Evolutionary conservation across 2,797 vertebrate species (phyloP).

Genomic region (Paratrypauchen microcephalus): DNA sequence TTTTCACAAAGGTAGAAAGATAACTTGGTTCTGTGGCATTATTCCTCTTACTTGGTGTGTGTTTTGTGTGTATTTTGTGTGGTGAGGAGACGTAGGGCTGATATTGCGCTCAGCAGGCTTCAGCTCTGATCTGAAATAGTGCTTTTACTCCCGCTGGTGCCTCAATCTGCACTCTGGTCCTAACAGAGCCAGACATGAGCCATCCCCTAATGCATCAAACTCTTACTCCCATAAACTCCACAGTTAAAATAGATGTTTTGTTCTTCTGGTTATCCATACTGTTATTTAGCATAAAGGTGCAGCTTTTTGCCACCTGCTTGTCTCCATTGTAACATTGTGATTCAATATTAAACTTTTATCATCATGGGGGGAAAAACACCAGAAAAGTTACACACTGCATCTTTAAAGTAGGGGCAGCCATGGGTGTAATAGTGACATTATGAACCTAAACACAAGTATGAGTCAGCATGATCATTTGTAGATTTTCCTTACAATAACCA

Average conservation of each 20-base stretch:
- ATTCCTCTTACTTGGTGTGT: slow-evolving; percentile 13
- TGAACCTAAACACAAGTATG: too few species aligned
- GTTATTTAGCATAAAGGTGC: background rate
- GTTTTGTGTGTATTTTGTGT: slow-evolving; percentile 12
- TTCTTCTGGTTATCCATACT: background rate
- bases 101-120: slow-evolving; percentile 47
- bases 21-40: slow-evolving; percentile 15
- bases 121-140: slow-evolving; percentile 43
- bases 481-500: too few species aligned
- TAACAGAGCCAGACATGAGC: background rate
- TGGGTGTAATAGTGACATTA: too few species aligned
- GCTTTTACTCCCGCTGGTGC: slow-evolving; percentile 51
- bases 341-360: too few species aligned
- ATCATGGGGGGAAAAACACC: too few species aligned
- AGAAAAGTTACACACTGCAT: too few species aligned
- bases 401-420: too few species aligned
- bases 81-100: slow-evolving; percentile 42
- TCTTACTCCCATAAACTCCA: background rate
- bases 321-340: background rate
- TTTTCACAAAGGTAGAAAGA: slow-evolving; percentile 4
- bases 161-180: slow-evolving; percentile 15
- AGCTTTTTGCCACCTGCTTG: too few species aligned
- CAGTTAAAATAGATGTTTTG: slow-evolving; percentile 1
- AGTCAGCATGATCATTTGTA: too few species aligned
- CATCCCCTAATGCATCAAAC: background rate